Evolutionary conservation across 2,888 invertebrate genomes (phyloP).

Genomic region (Disparrhopalites patrizii): DNA sequence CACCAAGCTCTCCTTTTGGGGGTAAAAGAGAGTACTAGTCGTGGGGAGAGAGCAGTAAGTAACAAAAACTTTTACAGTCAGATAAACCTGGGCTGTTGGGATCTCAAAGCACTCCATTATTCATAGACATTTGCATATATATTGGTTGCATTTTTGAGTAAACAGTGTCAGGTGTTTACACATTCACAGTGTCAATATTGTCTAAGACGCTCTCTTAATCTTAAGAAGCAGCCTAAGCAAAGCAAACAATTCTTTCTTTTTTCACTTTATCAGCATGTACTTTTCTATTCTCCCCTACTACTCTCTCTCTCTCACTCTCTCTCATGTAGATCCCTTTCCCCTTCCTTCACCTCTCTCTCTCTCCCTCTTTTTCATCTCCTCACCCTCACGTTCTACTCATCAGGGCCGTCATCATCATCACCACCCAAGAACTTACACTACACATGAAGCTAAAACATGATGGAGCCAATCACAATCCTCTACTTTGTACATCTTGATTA

Average conservation of each 20-base stretch:
- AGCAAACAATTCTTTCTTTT: constrained; percentile 48
- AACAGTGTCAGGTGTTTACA: constrained; percentile 50
- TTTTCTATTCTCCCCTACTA: constrained; percentile 3
- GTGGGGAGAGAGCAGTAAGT: constrained; percentile 42
- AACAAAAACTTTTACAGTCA: constrained; percentile 47
- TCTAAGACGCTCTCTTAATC: constrained; percentile 49
- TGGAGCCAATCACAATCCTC: constrained; percentile 44
- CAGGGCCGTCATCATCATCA: not conserved
- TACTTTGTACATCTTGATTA: constrained; percentile 27
- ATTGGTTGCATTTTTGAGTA: constrained; percentile 50
- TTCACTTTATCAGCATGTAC: constrained; percentile 10
- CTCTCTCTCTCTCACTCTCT: not conserved
- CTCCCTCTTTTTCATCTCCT: constrained; percentile 9
- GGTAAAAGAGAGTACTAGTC: too few relatives aligned
- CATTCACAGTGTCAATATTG: constrained; percentile 50
- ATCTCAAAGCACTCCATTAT: constrained; percentile 50
- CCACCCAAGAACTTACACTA: not conserved
- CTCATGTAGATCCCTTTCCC: not conserved
- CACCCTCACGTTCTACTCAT: not conserved
- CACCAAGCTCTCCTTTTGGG: too few relatives aligned
- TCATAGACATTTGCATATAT: constrained; percentile 50
- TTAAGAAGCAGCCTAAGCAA: constrained; percentile 49
- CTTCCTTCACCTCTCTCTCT: not conserved
- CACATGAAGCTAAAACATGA: not conserved
- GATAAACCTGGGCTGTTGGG: constrained; percentile 48